Percentiles rank a stretch among this genome's conserved stretches.
These are phyloP conservation scores for Drosophila sproati DNA, from an alignment of 1,140 invertebrate genomes.

Conservation along the genomic window DNA sequence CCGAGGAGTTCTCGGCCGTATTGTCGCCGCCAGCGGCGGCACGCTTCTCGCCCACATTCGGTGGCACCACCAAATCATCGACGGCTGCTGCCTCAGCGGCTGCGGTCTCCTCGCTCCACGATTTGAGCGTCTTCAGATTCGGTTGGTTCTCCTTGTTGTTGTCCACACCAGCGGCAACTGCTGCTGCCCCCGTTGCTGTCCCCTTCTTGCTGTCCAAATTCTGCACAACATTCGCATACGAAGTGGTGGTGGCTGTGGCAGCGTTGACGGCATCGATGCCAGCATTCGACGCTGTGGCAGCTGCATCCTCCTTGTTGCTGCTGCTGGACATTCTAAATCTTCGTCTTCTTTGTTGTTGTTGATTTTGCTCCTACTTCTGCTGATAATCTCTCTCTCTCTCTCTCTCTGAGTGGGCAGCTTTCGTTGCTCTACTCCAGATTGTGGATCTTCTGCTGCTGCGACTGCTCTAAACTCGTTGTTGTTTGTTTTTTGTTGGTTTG, in stretches of 20 bases:
- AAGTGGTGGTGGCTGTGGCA: conserved; percentile 27
- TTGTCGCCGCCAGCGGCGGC: conserved; percentile 74
- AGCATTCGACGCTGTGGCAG: conserved; percentile 21
- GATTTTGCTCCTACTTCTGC: conserved; percentile 29
- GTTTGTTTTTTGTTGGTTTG: conserved; percentile 35
- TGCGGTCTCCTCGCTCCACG: conserved; percentile 80
- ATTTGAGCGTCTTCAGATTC: conserved; percentile 76
- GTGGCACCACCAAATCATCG: conserved; percentile 22
- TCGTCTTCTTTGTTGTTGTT: conserved; percentile 1
- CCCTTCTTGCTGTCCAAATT: conserved; percentile 75
- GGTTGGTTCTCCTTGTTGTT: conserved; percentile 83
- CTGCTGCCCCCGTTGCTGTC: conserved; percentile 15
- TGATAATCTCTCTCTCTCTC: conserved; percentile 31
- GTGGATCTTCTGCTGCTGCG: conserved; percentile 36
- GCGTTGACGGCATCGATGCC: conserved; percentile 31
- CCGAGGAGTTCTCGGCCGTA: conserved; percentile 82
- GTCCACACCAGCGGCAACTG: conserved; percentile 43
- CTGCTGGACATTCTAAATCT: conserved; percentile 63
- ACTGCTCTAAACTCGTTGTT: conserved; percentile 10
- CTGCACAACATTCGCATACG: conserved; percentile 80
- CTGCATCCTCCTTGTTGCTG: conserved; percentile 76
- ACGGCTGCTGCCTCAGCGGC: conserved; percentile 69
- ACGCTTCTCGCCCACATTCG: conserved; percentile 72
- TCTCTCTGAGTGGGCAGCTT: conserved; percentile 64
- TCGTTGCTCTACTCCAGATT: conserved; percentile 61